phyloP scores from a whole-genome alignment of 2,113 vertebrate genomes.

The Rhodinocichla rosea region DNA sequence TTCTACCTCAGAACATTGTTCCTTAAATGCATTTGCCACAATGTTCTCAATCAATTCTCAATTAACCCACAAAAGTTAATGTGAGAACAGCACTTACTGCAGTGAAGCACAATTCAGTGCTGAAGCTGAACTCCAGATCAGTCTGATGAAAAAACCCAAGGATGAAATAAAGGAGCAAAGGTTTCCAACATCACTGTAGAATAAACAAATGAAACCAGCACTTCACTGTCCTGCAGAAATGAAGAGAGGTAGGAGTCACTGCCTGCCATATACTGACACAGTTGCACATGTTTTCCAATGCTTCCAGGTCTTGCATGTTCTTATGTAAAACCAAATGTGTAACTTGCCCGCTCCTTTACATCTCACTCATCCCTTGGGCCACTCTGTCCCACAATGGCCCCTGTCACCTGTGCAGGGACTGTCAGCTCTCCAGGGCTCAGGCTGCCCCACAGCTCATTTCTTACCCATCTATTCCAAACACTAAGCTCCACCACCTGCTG shows the following conservation, averaged over 20 bases:
- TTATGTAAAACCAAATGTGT: background rate
- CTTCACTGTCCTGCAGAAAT: background rate
- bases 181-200: background rate
- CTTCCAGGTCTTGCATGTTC: background rate
- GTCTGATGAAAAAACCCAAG: background rate
- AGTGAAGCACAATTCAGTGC: background rate
- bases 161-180: background rate
- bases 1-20: background rate
- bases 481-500: background rate
- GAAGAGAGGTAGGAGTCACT: background rate
- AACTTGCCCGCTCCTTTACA: background rate
- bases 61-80: background rate
- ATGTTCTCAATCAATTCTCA: background rate
- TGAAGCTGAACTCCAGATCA: background rate
- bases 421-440: background rate
- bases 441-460: background rate
- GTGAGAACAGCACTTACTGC: background rate
- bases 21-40: background rate
- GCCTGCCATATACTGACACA: background rate
- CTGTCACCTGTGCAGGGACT: fast-evolving
- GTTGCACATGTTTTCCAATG: background rate
- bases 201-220: background rate
- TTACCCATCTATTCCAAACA: background rate
- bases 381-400: fast-evolving
- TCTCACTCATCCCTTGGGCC: background rate